Evolutionary conservation across 2,797 vertebrate genomes (phyloP).

Genomic region (Helarctos malayanus): DNA sequence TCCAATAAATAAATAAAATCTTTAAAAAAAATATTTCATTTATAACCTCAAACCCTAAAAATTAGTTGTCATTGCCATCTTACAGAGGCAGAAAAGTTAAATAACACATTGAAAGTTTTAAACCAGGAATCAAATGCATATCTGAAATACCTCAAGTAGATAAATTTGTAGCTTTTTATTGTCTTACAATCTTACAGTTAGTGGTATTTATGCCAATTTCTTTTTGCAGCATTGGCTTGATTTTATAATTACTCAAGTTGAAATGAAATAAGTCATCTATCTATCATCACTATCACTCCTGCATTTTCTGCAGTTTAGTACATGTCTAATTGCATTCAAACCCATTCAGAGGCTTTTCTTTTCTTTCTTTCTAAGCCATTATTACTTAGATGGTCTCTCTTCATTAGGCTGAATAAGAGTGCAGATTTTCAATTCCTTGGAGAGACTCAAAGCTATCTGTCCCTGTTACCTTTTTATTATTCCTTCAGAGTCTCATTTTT

Average conservation of each 20-base stretch:
- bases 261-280: slow-evolving; percentile 44
- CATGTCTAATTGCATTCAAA: slow-evolving; percentile 10
- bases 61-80: neutral
- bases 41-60: neutral
- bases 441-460: slow-evolving; percentile 70
- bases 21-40: neutral
- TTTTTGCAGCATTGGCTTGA: neutral
- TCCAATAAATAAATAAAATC: no score
- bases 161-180: slow-evolving; percentile 13
- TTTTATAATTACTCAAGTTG: slow-evolving; percentile 34
- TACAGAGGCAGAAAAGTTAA: neutral
- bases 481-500: slow-evolving; percentile 63
- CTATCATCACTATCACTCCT: neutral
- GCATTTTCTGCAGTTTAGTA: slow-evolving; percentile 54
- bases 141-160: neutral
- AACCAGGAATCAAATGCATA: neutral
- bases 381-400: slow-evolving; percentile 62
- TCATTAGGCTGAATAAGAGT: slow-evolving; percentile 69
- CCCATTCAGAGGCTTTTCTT: slow-evolving; percentile 33
- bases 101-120: neutral
- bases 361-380: slow-evolving; percentile 55
- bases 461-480: slow-evolving; percentile 67
- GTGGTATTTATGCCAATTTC: neutral
- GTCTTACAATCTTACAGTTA: neutral
- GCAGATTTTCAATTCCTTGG: slow-evolving; percentile 57